Percentiles rank a stretch among this genome's conserved stretches.
phyloP scores from a whole-genome alignment of 2,797 vertebrate species.

The Coendou prehensilis region DNA sequence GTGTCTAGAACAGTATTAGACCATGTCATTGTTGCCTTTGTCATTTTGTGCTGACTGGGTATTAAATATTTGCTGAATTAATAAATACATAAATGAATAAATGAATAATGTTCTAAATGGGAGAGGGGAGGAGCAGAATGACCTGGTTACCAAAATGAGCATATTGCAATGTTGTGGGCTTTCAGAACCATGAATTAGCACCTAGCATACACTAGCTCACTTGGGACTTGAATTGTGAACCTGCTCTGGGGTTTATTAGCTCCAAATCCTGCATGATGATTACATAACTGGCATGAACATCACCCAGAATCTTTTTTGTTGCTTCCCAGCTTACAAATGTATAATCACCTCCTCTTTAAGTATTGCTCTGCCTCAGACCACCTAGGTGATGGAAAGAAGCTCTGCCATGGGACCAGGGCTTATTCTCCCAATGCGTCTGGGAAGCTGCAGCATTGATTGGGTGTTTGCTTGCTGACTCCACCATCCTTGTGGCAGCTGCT shows the following conservation, averaged over 20 bases:
- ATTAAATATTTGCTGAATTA: neutral
- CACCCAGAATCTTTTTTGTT: neutral
- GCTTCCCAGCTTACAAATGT: neutral
- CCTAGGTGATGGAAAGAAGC: neutral
- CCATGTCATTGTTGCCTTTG: neutral
- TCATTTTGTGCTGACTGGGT: neutral
- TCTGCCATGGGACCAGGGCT: fast-evolving
- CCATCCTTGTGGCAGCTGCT: neutral
- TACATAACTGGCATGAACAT: fast-evolving
- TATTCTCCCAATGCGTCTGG: fast-evolving
- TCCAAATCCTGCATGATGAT: neutral
- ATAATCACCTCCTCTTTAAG: neutral
- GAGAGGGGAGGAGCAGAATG: too few species aligned
- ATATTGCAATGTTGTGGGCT: neutral
- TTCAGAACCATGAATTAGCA: neutral
- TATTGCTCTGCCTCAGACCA: neutral
- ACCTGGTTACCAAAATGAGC: neutral
- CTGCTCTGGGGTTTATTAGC: neutral
- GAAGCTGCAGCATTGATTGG: neutral
- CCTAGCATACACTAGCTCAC: neutral
- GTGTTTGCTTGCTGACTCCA: neutral
- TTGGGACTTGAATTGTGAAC: neutral
- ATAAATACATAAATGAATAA: neutral
- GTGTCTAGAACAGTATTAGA: neutral
- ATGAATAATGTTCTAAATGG: neutral